Percentiles rank a stretch among this genome's conserved stretches.
Conservation (phyloP, 2,797 vertebrate species). For the Mallotus villosus region DNA sequence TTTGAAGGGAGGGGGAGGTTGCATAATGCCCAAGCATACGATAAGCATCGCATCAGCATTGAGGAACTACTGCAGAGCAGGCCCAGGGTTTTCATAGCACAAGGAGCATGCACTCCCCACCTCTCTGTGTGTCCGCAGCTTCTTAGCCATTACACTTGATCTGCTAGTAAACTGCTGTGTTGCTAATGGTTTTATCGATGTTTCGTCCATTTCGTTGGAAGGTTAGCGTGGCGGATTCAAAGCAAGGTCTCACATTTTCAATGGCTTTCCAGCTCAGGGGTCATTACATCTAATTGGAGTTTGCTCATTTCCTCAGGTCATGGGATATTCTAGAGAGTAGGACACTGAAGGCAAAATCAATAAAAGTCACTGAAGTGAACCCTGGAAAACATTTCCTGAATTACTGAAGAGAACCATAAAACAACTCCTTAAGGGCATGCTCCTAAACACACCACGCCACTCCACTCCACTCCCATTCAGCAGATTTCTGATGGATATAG, state of each 20-base stretch:
- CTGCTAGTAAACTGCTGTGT: conserved; percentile 16
- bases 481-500: conserved; percentile 22
- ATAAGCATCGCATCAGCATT: conserved; percentile 19
- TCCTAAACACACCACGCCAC: conserved; percentile 31
- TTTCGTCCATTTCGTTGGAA: not conserved
- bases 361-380: conserved; percentile 37
- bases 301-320: conserved; percentile 39
- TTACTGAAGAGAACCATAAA: conserved; percentile 39
- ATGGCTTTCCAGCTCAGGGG: conserved; percentile 44
- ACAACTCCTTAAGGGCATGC: conserved; percentile 15
- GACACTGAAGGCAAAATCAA: conserved; percentile 53
- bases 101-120: not conserved
- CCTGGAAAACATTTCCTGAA: conserved; percentile 29
- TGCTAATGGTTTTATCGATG: conserved; percentile 10
- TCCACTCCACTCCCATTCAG: not conserved
- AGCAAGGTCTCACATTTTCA: conserved; percentile 25
- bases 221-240: conserved; percentile 1
- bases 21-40: conserved; percentile 12
- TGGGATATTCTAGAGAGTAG: conserved; percentile 44
- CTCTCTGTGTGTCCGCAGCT: not conserved
- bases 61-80: conserved; percentile 6
- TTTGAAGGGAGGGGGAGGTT: not conserved
- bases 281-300: conserved; percentile 56
- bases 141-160: conserved; percentile 14
- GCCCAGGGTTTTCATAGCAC: not conserved